Percentiles rank a stretch among this genome's conserved stretches.
Conservation (phyloP, 2,888 invertebrate genomes). For the Phragmatobia fuliginosa region DNA sequence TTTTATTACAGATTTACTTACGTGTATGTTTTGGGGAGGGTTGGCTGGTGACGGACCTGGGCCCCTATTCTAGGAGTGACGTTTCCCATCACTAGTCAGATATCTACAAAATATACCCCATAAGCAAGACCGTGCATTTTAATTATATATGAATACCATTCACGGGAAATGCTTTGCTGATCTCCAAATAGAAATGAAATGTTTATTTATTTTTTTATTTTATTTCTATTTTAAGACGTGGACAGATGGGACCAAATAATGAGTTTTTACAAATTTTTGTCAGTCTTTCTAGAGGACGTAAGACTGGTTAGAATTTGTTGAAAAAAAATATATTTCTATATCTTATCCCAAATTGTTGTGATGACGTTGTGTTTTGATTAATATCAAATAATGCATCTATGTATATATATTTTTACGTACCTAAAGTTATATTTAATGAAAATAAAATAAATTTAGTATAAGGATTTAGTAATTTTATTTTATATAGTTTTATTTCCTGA, state of each 20-base stretch:
- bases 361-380: slow-evolving; percentile 30
- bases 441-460: slow-evolving; percentile 54
- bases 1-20: not conserved
- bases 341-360: slow-evolving; percentile 22
- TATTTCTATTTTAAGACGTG: slow-evolving; percentile 26
- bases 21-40: not conserved
- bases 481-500: too few relatives aligned
- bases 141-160: not conserved
- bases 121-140: not conserved
- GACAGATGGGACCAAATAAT: slow-evolving; percentile 26
- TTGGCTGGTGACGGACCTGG: not conserved
- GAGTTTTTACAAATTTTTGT: slow-evolving; percentile 50
- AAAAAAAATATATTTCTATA: slow-evolving; percentile 32
- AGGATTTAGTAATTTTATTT: slow-evolving; percentile 49
- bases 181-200: slow-evolving; percentile 28
- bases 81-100: not conserved
- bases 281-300: slow-evolving; percentile 75
- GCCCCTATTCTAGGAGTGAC: not conserved
- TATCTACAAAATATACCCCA: not conserved
- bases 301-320: slow-evolving; percentile 64
- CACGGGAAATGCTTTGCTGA: slow-evolving; percentile 14
- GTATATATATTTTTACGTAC: slow-evolving; percentile 45
- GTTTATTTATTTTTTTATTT: slow-evolving; percentile 24
- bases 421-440: slow-evolving; percentile 43
- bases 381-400: slow-evolving; percentile 41